Percentiles rank a stretch among this genome's conserved stretches.
Evolutionary conservation across 1,140 invertebrate species (phyloP).

Genomic region (Apis dorsata): DNA sequence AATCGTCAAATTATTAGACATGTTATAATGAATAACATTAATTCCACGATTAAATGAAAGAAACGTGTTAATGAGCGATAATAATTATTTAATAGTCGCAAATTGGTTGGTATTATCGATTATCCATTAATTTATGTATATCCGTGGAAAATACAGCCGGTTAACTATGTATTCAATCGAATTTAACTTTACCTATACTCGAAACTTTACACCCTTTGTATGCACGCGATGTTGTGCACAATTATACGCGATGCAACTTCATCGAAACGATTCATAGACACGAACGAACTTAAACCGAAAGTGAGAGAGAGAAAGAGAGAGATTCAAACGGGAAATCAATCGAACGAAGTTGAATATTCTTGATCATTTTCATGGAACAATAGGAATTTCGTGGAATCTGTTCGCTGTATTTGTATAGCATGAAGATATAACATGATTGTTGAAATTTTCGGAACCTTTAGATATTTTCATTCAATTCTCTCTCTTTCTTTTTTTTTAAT

Average conservation of each 20-base stretch:
- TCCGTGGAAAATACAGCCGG: not conserved
- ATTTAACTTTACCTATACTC: constrained; percentile 34
- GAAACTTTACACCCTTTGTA: constrained; percentile 25
- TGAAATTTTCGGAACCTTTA: not conserved
- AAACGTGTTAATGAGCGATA: not conserved
- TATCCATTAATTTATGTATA: not conserved
- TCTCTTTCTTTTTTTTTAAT: too few species aligned
- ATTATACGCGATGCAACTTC: not conserved
- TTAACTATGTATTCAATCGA: constrained; percentile 23
- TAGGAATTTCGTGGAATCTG: constrained; percentile 1
- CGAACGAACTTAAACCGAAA: constrained; percentile 3
- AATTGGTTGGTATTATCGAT: not conserved
- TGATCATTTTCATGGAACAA: not conserved
- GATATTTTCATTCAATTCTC: not conserved
- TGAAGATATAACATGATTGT: not conserved
- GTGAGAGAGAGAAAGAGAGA: too few species aligned
- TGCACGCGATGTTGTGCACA: constrained; percentile 36
- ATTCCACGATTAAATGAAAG: too few species aligned
- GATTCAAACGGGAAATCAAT: constrained; percentile 21
- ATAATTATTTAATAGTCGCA: not conserved
- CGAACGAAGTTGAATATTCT: not conserved
- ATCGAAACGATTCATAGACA: constrained; percentile 29
- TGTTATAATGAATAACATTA: too few species aligned
- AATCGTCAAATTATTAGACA: too few species aligned
- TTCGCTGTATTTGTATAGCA: not conserved